Percentiles rank a stretch among this genome's conserved stretches.
Conservation (phyloP, 2,797 vertebrate species). For the Acrossocheilus wenchowensis region DNA sequence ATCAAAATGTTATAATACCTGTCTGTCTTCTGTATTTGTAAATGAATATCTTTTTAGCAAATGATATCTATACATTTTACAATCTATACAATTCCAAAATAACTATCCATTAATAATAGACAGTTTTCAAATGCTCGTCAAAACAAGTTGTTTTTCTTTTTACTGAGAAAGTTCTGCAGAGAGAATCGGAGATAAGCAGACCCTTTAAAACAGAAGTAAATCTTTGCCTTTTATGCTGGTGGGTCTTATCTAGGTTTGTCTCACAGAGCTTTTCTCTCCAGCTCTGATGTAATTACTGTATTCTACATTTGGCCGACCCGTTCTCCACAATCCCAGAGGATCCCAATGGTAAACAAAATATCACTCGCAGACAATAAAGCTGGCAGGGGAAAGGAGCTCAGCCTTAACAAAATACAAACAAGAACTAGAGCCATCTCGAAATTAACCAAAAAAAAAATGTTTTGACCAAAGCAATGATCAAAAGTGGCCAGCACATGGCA, state of each 20-base stretch:
- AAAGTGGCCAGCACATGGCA: neutral
- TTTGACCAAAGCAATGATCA: conserved; percentile 31
- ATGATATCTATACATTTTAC: neutral
- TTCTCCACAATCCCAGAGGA: conserved; percentile 56
- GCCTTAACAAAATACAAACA: conserved; percentile 51
- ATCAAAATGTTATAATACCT: neutral
- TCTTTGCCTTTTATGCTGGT: neutral
- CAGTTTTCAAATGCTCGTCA: neutral
- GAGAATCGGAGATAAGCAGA: neutral
- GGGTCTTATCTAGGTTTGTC: conserved; percentile 35
- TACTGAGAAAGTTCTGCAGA: neutral
- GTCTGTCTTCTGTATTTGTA: neutral
- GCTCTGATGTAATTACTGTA: conserved; percentile 58
- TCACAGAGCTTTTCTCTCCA: conserved; percentile 43
- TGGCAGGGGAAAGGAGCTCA: conserved; percentile 41
- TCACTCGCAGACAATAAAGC: conserved; percentile 62
- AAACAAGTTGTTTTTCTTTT: neutral
- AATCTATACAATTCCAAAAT: neutral
- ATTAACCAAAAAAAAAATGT: conserved; percentile 1
- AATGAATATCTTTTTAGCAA: neutral
- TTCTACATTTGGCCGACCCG: conserved; percentile 53
- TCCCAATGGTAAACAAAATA: conserved; percentile 61
- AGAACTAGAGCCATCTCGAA: conserved; percentile 29
- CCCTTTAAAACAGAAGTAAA: conserved; percentile 21
- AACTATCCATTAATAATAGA: neutral